These are phyloP conservation scores for Drosophila mayri DNA, from an alignment of 1,140 invertebrate genomes.

Conservation along the genomic window DNA sequence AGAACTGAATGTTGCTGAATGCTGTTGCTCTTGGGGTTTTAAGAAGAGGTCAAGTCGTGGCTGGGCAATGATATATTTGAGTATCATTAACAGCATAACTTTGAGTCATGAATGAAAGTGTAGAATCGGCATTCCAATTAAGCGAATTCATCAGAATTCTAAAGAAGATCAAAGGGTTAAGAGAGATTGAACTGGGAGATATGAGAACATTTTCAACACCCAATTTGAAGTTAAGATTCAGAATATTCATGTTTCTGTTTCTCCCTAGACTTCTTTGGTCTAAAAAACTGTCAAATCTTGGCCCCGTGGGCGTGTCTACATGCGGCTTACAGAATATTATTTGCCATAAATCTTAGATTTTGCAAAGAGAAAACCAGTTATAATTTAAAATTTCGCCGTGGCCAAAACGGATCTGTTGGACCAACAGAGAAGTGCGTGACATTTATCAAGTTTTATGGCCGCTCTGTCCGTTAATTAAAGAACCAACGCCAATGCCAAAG, in stretches of 20 bases:
- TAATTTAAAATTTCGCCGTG: slow-evolving; percentile 53
- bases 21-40: slow-evolving; percentile 31
- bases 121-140: slow-evolving; percentile 21
- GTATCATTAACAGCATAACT: slow-evolving; percentile 37
- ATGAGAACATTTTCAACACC: slow-evolving; percentile 7
- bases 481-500: slow-evolving; percentile 53
- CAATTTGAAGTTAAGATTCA: neutral
- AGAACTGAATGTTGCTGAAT: slow-evolving; percentile 33
- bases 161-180: slow-evolving; percentile 2
- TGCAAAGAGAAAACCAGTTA: slow-evolving; percentile 49
- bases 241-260: slow-evolving; percentile 2
- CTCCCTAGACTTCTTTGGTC: neutral
- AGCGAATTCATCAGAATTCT: slow-evolving; percentile 16
- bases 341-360: slow-evolving; percentile 42
- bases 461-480: slow-evolving; percentile 69
- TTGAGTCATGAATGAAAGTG: slow-evolving; percentile 55
- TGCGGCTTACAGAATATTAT: slow-evolving; percentile 27
- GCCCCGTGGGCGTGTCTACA: slow-evolving; percentile 51
- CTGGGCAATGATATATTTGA: slow-evolving; percentile 44
- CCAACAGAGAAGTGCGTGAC: slow-evolving; percentile 60
- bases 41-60: slow-evolving; percentile 49
- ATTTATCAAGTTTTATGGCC: slow-evolving; percentile 74
- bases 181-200: slow-evolving; percentile 16
- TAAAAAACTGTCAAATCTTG: slow-evolving; percentile 18
- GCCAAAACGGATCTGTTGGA: slow-evolving; percentile 43